Percentiles rank a stretch among this genome's conserved stretches.
These are phyloP conservation scores for Gasteruption jaculator DNA, from an alignment of 2,888 invertebrate species.

Conservation along the genomic window DNA sequence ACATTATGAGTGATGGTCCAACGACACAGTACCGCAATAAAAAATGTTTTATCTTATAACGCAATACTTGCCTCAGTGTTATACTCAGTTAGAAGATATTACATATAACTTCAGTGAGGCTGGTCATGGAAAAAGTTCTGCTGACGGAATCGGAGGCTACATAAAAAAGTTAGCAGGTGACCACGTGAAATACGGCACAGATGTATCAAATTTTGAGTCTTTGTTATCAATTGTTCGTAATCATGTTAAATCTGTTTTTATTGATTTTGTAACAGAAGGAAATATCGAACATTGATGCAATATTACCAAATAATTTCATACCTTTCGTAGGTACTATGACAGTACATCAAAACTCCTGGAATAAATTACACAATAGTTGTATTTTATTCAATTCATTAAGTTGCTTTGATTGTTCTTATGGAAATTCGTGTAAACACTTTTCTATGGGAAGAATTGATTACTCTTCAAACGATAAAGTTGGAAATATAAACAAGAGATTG, in stretches of 20 bases:
- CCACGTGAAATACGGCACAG: slow-evolving; percentile 18
- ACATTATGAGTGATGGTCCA: slow-evolving; percentile 20
- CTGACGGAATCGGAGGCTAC: slow-evolving; percentile 20
- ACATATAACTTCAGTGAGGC: slow-evolving; percentile 20
- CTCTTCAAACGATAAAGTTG: no score
- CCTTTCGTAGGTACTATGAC: slow-evolving; percentile 16
- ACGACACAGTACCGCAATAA: slow-evolving; percentile 19
- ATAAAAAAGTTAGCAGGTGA: slow-evolving; percentile 19
- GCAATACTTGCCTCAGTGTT: slow-evolving; percentile 15
- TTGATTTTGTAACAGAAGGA: slow-evolving; percentile 8
- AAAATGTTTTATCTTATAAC: slow-evolving; percentile 20
- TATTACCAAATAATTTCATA: slow-evolving; percentile 8
- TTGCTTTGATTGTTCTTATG: slow-evolving; percentile 12
- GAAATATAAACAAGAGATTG: background rate
- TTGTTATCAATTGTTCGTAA: slow-evolving; percentile 13
- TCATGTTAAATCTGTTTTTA: slow-evolving; percentile 15
- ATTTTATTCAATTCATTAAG: slow-evolving; percentile 16
- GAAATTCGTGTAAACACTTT: slow-evolving; percentile 12
- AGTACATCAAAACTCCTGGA: slow-evolving; percentile 19
- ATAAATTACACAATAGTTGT: slow-evolving; percentile 3
- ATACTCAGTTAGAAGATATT: slow-evolving; percentile 15
- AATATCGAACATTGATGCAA: slow-evolving; percentile 8
- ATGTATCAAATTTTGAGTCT: slow-evolving; percentile 16
- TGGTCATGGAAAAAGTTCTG: slow-evolving; percentile 19
- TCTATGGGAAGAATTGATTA: slow-evolving; percentile 7